Base-by-base conservation (phyloP, 35 echinoderm and acorn worm species). In the Stichopus chloronotus region DNA sequence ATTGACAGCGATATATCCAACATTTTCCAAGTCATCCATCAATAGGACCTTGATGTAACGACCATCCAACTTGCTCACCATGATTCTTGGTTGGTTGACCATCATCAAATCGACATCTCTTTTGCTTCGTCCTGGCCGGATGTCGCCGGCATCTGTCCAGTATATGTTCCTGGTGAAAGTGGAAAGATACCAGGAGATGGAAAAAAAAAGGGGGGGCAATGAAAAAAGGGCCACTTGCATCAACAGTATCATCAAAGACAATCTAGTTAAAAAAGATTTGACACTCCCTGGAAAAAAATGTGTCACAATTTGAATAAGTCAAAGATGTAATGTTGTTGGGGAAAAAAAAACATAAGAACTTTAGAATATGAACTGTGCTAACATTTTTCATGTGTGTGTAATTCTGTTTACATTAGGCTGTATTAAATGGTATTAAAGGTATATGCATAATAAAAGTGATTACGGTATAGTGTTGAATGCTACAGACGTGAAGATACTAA, bases 1-100 rank as follows among this genome's bases (percentile, higher is more conserved):
- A 72, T 96, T 99, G 71, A 99, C 95, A 1, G 76, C 95, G 7
- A 99, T 94, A 25, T 84, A 93, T 22, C 74, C 63, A 17, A 95
- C 92, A 5, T 30, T 52, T 53, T 84, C 88, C 9, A 96, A 82
- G 68, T 78, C 92, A 83, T 91, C 90, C 5, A 55, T 92, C 5
- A 96, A 52, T 2, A 99, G 90, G 13, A 84, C 77, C 23, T 87
- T 83, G 10, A 80, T 87, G 90, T 99, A 96, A 60, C 94, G 92
- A 14, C 95, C 95, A 90, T 99, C 94, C 8, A 92, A 21, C 54
- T 87, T 95, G 53, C 95, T 91, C 16, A 95, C 94, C 3, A 71
- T 58, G 23, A 99, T 95, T 57, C 92, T 72, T 4, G 94, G 92
- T 78, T 69, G 61, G 5, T 57, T 59, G 53, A 57, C 10, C 52